phyloP scores from a whole-genome alignment of 2,888 invertebrate genomes.

The Aphodius sticticus region DNA sequence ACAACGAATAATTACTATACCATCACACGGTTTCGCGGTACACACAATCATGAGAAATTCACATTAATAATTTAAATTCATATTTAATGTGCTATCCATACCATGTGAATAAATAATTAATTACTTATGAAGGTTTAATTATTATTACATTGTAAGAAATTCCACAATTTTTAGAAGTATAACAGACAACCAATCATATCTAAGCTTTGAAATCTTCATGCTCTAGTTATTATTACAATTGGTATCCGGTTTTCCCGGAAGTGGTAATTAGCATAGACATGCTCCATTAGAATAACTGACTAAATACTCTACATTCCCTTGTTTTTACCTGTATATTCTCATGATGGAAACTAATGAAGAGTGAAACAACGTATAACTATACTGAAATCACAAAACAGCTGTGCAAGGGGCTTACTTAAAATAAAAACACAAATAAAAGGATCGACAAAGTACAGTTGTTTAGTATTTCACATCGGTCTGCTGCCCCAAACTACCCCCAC shows the following conservation, averaged over 20 bases:
- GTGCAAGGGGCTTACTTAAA: background rate
- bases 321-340: background rate
- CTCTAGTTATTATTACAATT: background rate
- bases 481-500: too few species aligned
- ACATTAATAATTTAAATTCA: background rate
- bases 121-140: background rate
- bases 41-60: background rate
- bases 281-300: background rate
- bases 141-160: background rate
- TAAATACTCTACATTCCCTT: background rate
- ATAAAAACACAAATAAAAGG: background rate
- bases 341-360: background rate
- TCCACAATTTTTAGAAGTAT: background rate
- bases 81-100: background rate
- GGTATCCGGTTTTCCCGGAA: background rate
- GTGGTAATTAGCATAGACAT: background rate
- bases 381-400: background rate
- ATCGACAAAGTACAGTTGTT: background rate
- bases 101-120: background rate
- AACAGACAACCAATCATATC: background rate
- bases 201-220: background rate
- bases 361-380: background rate
- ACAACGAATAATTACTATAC: background rate
- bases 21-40: background rate
- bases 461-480: background rate